A percentile compares a stretch with the other conserved stretches of the same genome.
phyloP scores from a whole-genome alignment of 2,113 vertebrate genomes.

The Cinclus mexicanus region DNA sequence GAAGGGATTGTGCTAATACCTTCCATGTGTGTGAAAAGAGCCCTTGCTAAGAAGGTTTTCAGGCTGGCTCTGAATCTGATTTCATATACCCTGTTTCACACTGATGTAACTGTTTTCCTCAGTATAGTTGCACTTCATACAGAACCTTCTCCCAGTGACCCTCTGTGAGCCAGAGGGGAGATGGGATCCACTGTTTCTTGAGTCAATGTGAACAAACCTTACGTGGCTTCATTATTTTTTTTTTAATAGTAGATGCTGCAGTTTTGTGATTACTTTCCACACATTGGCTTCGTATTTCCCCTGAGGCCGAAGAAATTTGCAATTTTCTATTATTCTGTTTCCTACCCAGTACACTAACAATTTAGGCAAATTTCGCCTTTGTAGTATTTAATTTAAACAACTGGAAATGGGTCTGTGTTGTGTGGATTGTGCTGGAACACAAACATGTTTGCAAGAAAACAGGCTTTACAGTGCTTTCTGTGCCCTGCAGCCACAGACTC shows the following conservation, averaged over 20 bases:
- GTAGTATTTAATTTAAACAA: constrained; percentile 10
- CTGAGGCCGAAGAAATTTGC: background rate
- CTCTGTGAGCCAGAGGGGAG: background rate
- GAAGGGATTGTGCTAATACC: constrained; percentile 44
- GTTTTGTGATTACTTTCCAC: background rate
- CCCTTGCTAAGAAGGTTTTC: constrained; percentile 11
- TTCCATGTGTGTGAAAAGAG: constrained; percentile 57
- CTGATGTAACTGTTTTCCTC: constrained; percentile 23
- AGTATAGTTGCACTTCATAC: background rate
- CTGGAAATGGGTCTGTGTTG: background rate
- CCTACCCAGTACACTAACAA: background rate
- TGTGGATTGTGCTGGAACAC: background rate
- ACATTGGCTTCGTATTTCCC: background rate
- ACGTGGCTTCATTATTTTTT: background rate
- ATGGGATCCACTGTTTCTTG: background rate
- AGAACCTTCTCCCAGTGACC: background rate
- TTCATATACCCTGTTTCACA: background rate
- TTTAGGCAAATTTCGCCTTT: background rate
- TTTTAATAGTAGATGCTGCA: background rate
- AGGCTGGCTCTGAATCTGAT: background rate
- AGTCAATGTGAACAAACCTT: background rate
- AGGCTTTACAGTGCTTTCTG: background rate
- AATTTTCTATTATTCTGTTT: constrained; percentile 10
- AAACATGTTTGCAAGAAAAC: background rate
- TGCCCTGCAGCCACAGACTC: constrained; percentile 6